Conservation (phyloP, 2,113 vertebrate genomes). For the Ceyx melanurus region DNA sequence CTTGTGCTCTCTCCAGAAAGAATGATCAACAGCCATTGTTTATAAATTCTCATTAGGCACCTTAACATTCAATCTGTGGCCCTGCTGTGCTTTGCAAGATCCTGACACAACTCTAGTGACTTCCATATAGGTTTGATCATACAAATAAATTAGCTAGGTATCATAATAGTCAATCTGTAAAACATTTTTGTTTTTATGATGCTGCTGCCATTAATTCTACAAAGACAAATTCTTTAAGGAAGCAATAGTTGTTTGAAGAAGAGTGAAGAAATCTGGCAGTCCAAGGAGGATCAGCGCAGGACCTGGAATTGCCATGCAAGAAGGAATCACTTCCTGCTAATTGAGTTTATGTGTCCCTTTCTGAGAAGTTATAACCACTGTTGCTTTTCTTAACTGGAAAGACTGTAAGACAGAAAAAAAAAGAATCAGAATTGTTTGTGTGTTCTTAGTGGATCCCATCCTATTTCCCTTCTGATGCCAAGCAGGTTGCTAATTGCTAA, state of each 20-base stretch:
- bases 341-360: background rate
- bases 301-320: background rate
- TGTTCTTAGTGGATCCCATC: background rate
- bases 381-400: background rate
- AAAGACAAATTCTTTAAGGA: background rate
- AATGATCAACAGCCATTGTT: background rate
- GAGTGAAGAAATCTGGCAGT: background rate
- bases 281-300: rapidly evolving
- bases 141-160: background rate
- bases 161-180: background rate
- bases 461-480: background rate
- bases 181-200: background rate
- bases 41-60: background rate
- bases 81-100: background rate
- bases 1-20: background rate
- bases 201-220: background rate
- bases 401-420: rapidly evolving
- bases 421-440: background rate
- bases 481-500: background rate
- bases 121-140: background rate
- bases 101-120: background rate
- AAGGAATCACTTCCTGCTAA: background rate
- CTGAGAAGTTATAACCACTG: background rate
- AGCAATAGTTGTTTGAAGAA: background rate
- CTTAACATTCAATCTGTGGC: background rate